A percentile compares a stretch with the other conserved stretches of the same genome.
phyloP scores from a whole-genome alignment of 2,888 invertebrate genomes.

The Gymnosoma rotundatum region DNA sequence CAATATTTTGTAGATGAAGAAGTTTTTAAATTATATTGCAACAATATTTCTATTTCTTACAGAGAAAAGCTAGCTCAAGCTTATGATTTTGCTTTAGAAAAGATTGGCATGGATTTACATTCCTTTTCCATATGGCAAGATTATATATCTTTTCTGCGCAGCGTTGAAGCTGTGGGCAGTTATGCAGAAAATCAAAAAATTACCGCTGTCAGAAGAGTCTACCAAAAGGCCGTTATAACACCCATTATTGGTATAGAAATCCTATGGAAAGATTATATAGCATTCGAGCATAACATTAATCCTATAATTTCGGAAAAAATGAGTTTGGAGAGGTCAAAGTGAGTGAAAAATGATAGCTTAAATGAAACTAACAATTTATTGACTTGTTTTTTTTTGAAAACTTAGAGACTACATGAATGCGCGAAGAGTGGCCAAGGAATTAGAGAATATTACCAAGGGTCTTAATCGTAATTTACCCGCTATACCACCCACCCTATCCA shows the following conservation, averaged over 20 bases:
- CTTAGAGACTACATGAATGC: conserved; percentile 98
- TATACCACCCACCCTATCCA: conserved; percentile 95
- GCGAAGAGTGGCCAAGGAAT: conserved; percentile 95
- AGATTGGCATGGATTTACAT: conserved; percentile 99
- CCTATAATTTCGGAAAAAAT: conserved; percentile 95
- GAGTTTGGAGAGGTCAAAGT: conserved; percentile 94
- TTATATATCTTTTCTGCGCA: conserved; percentile 97
- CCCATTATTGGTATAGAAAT: conserved; percentile 99
- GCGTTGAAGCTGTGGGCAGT: conserved; percentile 98
- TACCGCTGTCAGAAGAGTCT: conserved; percentile 97
- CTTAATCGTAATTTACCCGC: conserved; percentile 97
- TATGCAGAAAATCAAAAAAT: conserved; percentile 99
- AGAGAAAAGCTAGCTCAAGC: conserved; percentile 99
- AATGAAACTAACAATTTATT: background rate
- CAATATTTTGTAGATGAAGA: too few relatives aligned
- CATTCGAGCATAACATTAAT: conserved; percentile 95
- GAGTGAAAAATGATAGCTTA: conserved; percentile 37
- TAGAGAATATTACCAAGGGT: conserved; percentile 97
- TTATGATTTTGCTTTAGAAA: conserved; percentile 99
- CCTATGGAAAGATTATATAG: conserved; percentile 98
- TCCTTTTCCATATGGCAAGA: conserved; percentile 99
- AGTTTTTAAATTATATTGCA: too few relatives aligned
- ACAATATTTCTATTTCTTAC: background rate
- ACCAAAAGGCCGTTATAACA: conserved; percentile 97
- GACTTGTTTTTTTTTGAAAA: background rate